Evolutionary conservation across 2,797 vertebrate species (phyloP).

Genomic region (Argentina silus): DNA sequence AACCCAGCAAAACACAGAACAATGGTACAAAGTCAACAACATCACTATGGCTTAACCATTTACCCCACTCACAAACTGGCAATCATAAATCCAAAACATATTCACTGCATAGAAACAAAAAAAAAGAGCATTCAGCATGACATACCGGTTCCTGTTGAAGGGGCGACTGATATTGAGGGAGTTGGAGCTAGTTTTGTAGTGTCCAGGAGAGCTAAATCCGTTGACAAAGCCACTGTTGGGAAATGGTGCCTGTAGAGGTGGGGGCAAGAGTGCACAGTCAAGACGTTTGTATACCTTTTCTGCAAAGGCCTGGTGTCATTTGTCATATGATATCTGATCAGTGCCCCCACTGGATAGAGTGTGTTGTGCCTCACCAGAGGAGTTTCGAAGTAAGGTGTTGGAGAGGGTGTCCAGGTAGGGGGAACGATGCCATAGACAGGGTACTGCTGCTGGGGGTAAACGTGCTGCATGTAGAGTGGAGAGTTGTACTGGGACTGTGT

Average conservation of each 20-base stretch:
- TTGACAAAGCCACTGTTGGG: conserved; percentile 97
- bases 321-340: too few species aligned
- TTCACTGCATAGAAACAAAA: background rate
- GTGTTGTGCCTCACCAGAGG: conserved; percentile 85
- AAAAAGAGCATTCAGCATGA: background rate
- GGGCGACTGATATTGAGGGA: conserved; percentile 89
- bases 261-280: background rate
- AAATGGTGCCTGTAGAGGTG: conserved; percentile 87
- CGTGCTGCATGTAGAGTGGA: conserved; percentile 95
- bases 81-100: rapidly evolving
- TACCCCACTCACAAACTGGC: background rate
- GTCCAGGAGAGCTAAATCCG: conserved; percentile 90
- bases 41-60: background rate
- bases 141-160: conserved; percentile 96
- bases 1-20: background rate
- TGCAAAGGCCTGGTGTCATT: too few species aligned
- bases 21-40: background rate
- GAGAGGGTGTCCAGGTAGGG: conserved; percentile 92
- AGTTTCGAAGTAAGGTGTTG: conserved; percentile 98
- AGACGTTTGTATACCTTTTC: too few species aligned
- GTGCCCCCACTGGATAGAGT: too few species aligned
- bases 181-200: conserved; percentile 90
- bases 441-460: conserved; percentile 97
- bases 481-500: conserved; percentile 94
- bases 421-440: conserved; percentile 95